Evolutionary conservation across 2,888 invertebrate genomes (phyloP), one percentile per base, ranked within the genome.

Genomic region (Acrocyrtus sp.): DNA sequence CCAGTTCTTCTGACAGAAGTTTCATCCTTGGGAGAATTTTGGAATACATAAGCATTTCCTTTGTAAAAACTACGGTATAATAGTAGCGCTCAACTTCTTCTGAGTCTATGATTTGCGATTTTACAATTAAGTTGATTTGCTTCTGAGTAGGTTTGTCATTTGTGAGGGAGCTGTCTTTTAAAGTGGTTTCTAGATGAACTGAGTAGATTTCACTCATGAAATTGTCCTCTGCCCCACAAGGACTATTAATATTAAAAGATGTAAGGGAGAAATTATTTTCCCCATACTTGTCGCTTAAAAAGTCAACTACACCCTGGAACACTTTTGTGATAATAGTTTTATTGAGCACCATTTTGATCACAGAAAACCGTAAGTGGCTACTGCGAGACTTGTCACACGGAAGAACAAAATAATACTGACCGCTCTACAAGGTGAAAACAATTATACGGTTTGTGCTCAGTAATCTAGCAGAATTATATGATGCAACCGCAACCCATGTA

Each of bases 61-160:
- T 80, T 6, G 74, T 77, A 56, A 80, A 80, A 4, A 80, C 47
- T 0, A 77, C 45, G 41, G 72, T 76, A 73, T 66, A 78, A 27
- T 75, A 61, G 63, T 78, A 80, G 19, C 77, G 74, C 5, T 62
- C 26, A 21, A 73, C 29, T 41, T 68, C 69, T 22, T 60, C 47
- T 6, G 57, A 26, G 29, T 65, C 61, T 12, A 69, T 24, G 6
- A 77, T 34, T 67, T 74, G 74, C 24, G 77, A 69, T 53, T 77
- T 77, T 22, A 39, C 69, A 41, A 77, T 66, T n/a, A 74, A 34
- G 45, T 29, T 57, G 24, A 12, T 48, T 29, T 12, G 19, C 22
- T 29, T 17, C 29, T 27, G 2, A 3, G 39, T 34, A 34, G 6
- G 12, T 8, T 34, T 34, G 5, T 34, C 34, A 12, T 34, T 34